Percentiles rank a stretch among this genome's conserved stretches.
Conservation (phyloP, 2,888 invertebrate genomes). For the Nephrotoma guestfalica region DNA sequence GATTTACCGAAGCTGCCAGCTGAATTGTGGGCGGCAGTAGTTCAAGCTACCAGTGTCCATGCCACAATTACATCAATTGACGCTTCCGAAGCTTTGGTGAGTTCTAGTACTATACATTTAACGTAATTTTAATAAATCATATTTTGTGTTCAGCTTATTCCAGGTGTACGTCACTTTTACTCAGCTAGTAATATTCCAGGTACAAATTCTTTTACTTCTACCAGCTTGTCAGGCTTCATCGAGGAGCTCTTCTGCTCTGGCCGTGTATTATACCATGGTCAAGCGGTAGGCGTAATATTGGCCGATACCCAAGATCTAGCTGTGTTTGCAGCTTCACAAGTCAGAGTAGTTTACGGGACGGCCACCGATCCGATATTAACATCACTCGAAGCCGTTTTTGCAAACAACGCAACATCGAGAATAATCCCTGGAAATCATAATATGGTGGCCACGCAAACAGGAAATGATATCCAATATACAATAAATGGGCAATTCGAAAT, state of each 20-base stretch:
- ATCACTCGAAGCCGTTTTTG: slow-evolving; percentile 32
- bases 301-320: slow-evolving; percentile 41
- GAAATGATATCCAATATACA: slow-evolving; percentile 20
- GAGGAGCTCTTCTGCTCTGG: slow-evolving; percentile 18
- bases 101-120: background rate
- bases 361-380: slow-evolving; percentile 17
- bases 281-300: slow-evolving; percentile 41
- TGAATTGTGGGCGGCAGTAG: slow-evolving; percentile 48
- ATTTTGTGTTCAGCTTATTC: slow-evolving; percentile 18
- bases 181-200: slow-evolving; percentile 50
- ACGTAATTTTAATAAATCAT: background rate
- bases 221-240: slow-evolving; percentile 31
- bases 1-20: slow-evolving; percentile 26
- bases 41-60: slow-evolving; percentile 40
- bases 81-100: slow-evolving; percentile 47
- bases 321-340: slow-evolving; percentile 37
- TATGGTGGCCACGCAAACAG: slow-evolving; percentile 13
- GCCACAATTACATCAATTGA: slow-evolving; percentile 50
- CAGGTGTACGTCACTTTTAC: slow-evolving; percentile 45
- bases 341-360: slow-evolving; percentile 33
- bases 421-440: slow-evolving; percentile 3
- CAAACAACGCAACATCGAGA: slow-evolving; percentile 15
- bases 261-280: slow-evolving; percentile 1
- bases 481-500: slow-evolving; percentile 38
- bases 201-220: slow-evolving; percentile 36